phyloP scores from a whole-genome alignment of 2,797 vertebrate species.

The Lithobates pipiens region DNA sequence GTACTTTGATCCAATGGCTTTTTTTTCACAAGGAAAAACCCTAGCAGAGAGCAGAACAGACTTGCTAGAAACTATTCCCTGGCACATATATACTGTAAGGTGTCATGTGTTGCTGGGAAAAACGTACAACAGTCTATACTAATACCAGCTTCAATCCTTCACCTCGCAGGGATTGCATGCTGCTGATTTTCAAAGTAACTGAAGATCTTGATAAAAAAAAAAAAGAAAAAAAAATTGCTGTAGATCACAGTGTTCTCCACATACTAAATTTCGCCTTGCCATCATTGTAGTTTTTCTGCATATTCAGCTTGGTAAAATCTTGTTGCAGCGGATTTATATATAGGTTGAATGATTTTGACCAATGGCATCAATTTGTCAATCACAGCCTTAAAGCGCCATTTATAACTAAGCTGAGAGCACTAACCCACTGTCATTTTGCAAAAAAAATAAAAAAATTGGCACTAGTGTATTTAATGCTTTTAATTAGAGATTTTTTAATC shows the following conservation, averaged over 20 bases:
- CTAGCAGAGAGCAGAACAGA: background rate
- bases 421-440: no score
- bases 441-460: no score
- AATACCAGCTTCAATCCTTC: conserved; percentile 27
- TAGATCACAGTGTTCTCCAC: background rate
- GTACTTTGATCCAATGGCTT: no score
- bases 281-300: background rate
- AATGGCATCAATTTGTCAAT: no score
- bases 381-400: no score
- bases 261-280: background rate
- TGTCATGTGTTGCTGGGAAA: conserved; percentile 14
- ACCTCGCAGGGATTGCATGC: background rate
- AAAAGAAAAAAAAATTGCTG: no score
- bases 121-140: conserved; percentile 33
- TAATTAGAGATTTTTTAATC: no score
- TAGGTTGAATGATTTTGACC: no score
- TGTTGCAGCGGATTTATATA: no score
- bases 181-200: conserved; percentile 6
- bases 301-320: background rate
- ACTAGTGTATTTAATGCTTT: no score
- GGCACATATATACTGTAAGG: background rate
- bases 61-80: conserved; percentile 23
- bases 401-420: no score
- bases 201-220: conserved; percentile 14
- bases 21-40: background rate